Conservation (phyloP, 37 sponge, comb jelly and placozoan genomes). For the Amphimedon queenslandica region DNA sequence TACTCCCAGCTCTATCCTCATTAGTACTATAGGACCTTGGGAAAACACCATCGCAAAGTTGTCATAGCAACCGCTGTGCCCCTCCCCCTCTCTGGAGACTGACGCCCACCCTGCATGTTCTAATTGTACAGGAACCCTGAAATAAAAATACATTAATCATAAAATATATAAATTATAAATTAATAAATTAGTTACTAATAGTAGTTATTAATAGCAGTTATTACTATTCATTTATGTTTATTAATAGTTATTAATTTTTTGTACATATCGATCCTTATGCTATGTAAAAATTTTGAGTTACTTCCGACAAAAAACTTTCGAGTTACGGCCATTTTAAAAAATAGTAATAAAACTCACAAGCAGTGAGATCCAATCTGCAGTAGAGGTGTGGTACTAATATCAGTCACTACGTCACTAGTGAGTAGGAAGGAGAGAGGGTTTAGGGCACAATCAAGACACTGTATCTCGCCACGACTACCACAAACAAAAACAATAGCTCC, state of each 20-base stretch:
- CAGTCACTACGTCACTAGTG: slow-evolving; percentile 31
- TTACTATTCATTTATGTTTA: too few species aligned
- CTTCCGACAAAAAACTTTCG: too few species aligned
- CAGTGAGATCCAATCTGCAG: slow-evolving; percentile 24
- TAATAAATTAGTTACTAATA: neutral
- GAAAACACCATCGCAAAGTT: slow-evolving; percentile 49
- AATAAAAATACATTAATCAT: neutral
- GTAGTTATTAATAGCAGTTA: too few species aligned
- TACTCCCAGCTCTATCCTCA: slow-evolving; percentile 62
- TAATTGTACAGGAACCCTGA: slow-evolving; percentile 35
- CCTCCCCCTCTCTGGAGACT: slow-evolving; percentile 20
- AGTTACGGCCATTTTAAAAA: too few species aligned
- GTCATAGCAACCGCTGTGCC: slow-evolving; percentile 56
- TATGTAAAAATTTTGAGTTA: too few species aligned
- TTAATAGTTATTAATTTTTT: too few species aligned
- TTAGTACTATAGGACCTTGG: slow-evolving; percentile 58
- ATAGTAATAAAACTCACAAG: slow-evolving; percentile 34
- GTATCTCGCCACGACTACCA: slow-evolving; percentile 40
- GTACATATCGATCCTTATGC: too few species aligned
- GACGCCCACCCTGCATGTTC: slow-evolving; percentile 55
- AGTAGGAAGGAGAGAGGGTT: slow-evolving; percentile 33
- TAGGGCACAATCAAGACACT: slow-evolving; percentile 59
- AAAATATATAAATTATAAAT: neutral
- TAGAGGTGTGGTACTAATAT: slow-evolving; percentile 18
- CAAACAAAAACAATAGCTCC: slow-evolving; percentile 49